These are phyloP conservation scores for Allacma fusca DNA, from an alignment of 2,888 invertebrate species.

Conservation along the genomic window DNA sequence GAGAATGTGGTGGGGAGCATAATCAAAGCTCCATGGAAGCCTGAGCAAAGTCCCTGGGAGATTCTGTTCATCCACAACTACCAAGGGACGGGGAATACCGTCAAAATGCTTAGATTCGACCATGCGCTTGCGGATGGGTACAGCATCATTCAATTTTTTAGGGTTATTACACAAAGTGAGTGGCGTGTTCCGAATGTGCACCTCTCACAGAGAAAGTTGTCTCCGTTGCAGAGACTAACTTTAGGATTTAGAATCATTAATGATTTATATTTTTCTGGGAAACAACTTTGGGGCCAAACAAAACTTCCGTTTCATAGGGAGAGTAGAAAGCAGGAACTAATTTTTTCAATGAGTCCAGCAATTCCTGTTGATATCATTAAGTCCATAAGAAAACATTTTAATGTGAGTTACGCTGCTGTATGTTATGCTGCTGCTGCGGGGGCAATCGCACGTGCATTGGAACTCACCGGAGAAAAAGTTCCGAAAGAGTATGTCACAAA, in stretches of 20 bases:
- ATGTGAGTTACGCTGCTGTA: slow-evolving; percentile 1
- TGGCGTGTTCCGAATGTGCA: too few relatives aligned
- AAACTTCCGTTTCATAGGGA: neutral
- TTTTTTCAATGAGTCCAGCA: neutral
- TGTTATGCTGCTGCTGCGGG: neutral
- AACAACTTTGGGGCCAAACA: too few relatives aligned
- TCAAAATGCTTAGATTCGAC: too few relatives aligned
- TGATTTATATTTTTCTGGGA: too few relatives aligned
- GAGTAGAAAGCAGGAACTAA: neutral
- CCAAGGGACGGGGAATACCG: too few relatives aligned
- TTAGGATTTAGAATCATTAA: neutral
- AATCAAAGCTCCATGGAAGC: too few relatives aligned
- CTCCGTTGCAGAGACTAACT: neutral
- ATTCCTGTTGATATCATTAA: neutral
- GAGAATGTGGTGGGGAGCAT: too few relatives aligned
- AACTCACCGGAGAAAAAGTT: neutral
- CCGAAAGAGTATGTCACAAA: neutral
- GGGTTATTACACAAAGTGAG: too few relatives aligned
- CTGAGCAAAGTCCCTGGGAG: too few relatives aligned
- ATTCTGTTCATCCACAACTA: too few relatives aligned
- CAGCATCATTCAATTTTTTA: too few relatives aligned
- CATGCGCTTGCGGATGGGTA: too few relatives aligned
- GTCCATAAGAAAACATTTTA: neutral
- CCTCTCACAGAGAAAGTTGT: neutral
- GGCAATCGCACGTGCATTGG: neutral